Evolutionary conservation across 37 sponge, comb jelly and placozoan genomes (phyloP).

Genomic region (Theonella swinhoei): DNA sequence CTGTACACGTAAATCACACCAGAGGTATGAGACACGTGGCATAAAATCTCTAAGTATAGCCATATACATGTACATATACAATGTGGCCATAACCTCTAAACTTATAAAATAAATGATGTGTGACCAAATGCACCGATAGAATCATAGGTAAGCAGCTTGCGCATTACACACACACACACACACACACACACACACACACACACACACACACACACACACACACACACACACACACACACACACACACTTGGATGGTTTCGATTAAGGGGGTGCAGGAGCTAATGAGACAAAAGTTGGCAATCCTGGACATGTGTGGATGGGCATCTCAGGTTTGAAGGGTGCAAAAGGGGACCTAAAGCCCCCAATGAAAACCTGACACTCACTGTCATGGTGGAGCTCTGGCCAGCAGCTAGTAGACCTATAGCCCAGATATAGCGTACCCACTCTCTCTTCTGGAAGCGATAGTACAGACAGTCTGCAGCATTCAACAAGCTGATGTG

Average conservation of each 20-base stretch:
- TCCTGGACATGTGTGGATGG: too few species aligned
- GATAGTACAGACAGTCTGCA: constrained; percentile 48
- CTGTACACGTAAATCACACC: too few species aligned
- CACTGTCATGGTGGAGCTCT: constrained; percentile 97
- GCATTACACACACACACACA: not conserved
- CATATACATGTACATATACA: not conserved
- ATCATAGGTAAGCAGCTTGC: too few species aligned
- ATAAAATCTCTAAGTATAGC: not conserved
- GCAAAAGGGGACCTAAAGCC: too few species aligned
- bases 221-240: constrained; percentile 15
- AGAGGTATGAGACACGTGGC: too few species aligned
- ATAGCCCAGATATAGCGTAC: constrained; percentile 89
- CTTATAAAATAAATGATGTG: too few species aligned
- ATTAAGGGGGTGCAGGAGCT: too few species aligned
- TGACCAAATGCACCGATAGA: too few species aligned
- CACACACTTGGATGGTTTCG: not conserved
- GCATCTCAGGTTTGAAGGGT: too few species aligned
- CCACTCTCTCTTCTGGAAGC: constrained; percentile 21
- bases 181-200: not conserved
- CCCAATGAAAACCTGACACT: constrained; percentile 6
- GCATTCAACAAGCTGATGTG: constrained; percentile 63
- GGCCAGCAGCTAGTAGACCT: constrained; percentile 91
- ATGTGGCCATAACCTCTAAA: not conserved
- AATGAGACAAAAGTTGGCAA: too few species aligned
- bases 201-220: not conserved